Evolutionary conservation across 2,797 vertebrate genomes (phyloP).

Genomic region (Cynopterus sphinx): DNA sequence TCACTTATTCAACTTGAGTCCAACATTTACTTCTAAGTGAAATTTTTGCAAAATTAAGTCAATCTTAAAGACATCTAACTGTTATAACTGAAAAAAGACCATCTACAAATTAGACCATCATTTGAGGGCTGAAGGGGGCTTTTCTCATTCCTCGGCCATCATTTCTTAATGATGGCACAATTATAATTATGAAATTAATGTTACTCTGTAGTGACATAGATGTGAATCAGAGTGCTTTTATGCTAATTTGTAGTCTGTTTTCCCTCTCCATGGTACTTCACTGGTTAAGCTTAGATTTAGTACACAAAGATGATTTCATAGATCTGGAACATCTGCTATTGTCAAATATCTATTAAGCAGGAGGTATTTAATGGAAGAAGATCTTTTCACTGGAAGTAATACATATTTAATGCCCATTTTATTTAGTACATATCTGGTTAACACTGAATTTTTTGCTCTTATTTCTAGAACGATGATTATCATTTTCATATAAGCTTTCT

Average conservation of each 20-base stretch:
- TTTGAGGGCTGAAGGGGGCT: not conserved
- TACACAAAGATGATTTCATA: not conserved
- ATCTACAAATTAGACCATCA: not conserved
- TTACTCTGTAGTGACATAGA: not conserved
- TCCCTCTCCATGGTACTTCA: not conserved
- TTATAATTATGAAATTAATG: not conserved
- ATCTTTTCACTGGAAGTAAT: constrained; percentile 11
- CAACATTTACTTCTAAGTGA: not conserved
- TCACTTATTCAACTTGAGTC: not conserved
- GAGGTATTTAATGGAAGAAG: not conserved
- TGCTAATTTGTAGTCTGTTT: not conserved
- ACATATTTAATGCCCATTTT: not conserved
- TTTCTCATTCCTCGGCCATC: not conserved
- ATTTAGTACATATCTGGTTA: not conserved
- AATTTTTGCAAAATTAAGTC: not conserved
- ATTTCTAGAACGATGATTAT: not conserved
- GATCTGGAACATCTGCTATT: not conserved
- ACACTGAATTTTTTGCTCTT: constrained; percentile 9
- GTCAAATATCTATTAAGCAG: not conserved
- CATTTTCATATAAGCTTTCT: not conserved
- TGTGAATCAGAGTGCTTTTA: not conserved
- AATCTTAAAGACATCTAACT: not conserved
- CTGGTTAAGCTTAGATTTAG: not conserved
- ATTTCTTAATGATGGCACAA: not conserved
- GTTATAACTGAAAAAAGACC: not conserved